Evolutionary conservation across 2,888 invertebrate genomes (phyloP), one percentile per base, ranked within the genome.

Genomic region (Epinotia demarniana): DNA sequence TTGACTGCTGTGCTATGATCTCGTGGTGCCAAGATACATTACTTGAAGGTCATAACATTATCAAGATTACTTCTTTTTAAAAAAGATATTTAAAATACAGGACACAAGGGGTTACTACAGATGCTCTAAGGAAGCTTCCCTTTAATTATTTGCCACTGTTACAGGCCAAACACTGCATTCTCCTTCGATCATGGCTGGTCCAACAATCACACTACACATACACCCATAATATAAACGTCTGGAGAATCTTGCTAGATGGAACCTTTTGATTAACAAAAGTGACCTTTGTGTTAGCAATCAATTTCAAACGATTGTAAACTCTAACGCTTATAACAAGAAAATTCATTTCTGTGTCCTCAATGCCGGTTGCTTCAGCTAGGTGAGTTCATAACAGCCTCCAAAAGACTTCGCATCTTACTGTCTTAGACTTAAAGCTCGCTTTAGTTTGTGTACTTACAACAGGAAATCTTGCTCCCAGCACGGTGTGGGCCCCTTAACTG

Each of bases 381-480:
- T 67, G 18, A 19, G 33, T 33, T 12, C 27, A 6, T n/a, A 11
- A 0, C 16, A 27, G 23, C 16, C 53, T 53, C 27, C n/a, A 18
- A 27, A n/a, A 18, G n/a, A 67, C 33, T 55, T 39, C 57, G 39
- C 19, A n/a, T 39, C 18, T 39, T 67, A 1, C 1, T 3, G 18
- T 27, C 39, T 66, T 60, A 69, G 27, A 67, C 23, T 63, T 60
- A 77, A 79, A 80, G 79, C 76, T 79, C 81, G 81, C 80, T 85
- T 84, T 85, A 84, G 86, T 86, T n/a, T 53, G 16, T 43, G 84
- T 91, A 97, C 98, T 98, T 95, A 99, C 99, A 99, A 99, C 90
- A 99, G 96, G 95, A 99, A 99, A 95, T 99, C 99, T 95, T 99
- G 99, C 94, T 99, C 99, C 99, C 99, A 99, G 93, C 97, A 97